Percentiles rank a stretch among this genome's conserved stretches.
These are phyloP conservation scores for Plecturocebus donacophilus DNA, from an alignment of 2,113 vertebrate species.

Conservation along the genomic window DNA sequence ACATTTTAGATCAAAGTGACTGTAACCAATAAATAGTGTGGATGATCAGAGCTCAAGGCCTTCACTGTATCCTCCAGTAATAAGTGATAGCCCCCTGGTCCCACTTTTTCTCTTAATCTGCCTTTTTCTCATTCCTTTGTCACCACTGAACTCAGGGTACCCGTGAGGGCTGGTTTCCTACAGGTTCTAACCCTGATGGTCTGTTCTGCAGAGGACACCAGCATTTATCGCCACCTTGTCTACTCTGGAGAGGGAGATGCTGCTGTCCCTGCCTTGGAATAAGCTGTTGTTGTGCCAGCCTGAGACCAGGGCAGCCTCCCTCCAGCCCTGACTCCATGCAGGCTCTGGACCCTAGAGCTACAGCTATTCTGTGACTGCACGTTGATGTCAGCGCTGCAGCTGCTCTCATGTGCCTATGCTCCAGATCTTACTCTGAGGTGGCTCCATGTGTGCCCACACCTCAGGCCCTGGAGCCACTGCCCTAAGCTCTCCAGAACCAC, in stretches of 20 bases:
- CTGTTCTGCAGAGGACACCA: background rate
- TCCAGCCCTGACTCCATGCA: background rate
- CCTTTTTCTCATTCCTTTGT: too few relatives aligned
- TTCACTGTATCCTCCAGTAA: too few relatives aligned
- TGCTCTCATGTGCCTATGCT: background rate
- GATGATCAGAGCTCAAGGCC: too few relatives aligned
- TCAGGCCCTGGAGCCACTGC: background rate
- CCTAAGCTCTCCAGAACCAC: background rate
- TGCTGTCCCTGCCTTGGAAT: background rate
- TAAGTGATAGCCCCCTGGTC: too few relatives aligned
- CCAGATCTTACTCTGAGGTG: background rate
- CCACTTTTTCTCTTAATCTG: too few relatives aligned
- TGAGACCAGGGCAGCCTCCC: background rate
- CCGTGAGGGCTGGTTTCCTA: too few relatives aligned
- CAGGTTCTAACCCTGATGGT: background rate
- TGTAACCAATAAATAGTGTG: too few relatives aligned
- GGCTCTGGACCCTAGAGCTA: background rate
- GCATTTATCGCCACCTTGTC: background rate
- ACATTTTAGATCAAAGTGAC: too few relatives aligned
- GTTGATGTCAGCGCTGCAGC: background rate
- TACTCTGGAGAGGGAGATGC: background rate
- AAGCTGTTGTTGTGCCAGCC: background rate
- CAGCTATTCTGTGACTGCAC: background rate
- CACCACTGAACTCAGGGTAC: too few relatives aligned
- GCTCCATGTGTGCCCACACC: background rate